A percentile compares a stretch with the other conserved stretches of the same genome.
Conservation (phyloP, 2,888 invertebrate species). For the Aspidiotus rigidus region DNA sequence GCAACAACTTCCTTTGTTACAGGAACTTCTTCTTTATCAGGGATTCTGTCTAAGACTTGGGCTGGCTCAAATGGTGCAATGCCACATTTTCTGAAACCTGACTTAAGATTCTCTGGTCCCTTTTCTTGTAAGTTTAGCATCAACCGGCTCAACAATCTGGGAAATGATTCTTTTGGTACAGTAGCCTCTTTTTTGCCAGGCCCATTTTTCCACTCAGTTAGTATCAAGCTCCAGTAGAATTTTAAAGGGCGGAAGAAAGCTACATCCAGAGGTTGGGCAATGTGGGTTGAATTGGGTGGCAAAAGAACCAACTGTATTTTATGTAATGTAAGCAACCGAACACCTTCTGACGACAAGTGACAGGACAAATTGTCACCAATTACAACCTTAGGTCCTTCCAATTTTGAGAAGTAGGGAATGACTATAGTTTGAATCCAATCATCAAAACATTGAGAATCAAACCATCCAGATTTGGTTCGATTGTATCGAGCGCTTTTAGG, state of each 20-base stretch:
- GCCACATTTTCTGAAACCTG: conserved; percentile 22
- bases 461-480: conserved; percentile 40
- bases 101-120: conserved; percentile 20
- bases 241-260: conserved; percentile 37
- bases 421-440: conserved; percentile 34
- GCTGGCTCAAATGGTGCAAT: conserved; percentile 12
- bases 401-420: conserved; percentile 26
- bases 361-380: conserved; percentile 24
- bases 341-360: conserved; percentile 35
- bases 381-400: conserved; percentile 34
- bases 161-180: conserved; percentile 22
- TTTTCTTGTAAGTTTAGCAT: conserved; percentile 6
- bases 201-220: conserved; percentile 22
- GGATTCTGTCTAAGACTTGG: conserved; percentile 9
- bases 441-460: conserved; percentile 35
- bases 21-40: neutral
- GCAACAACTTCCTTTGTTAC: neutral
- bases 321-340: conserved; percentile 35
- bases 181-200: conserved; percentile 7
- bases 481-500: conserved; percentile 36
- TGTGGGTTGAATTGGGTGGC: conserved; percentile 36
- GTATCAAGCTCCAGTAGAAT: conserved; percentile 35
- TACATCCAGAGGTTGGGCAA: conserved; percentile 37
- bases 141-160: conserved; percentile 16
- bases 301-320: conserved; percentile 36